A percentile compares a stretch with the other conserved stretches of the same genome.
Conservation (phyloP, 2,797 vertebrate genomes). For the Pelodytes ibericus region DNA sequence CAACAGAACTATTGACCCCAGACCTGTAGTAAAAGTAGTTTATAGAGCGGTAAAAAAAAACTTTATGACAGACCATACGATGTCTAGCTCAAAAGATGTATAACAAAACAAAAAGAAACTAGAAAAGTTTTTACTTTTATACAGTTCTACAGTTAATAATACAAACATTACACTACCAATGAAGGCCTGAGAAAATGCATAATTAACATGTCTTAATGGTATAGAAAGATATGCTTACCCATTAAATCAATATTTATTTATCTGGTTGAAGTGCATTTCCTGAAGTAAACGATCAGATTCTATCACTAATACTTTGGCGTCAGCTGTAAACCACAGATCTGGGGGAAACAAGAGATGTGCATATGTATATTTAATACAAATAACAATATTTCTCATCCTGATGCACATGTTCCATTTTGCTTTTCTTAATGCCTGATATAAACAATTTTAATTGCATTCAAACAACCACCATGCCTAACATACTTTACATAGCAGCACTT, state of each 20-base stretch:
- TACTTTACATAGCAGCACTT: no score
- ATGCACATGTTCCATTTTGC: background rate
- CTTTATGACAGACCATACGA: background rate
- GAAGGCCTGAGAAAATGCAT: slow-evolving; percentile 30
- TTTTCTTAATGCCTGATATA: background rate
- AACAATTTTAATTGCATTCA: background rate
- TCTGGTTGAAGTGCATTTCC: slow-evolving; percentile 55
- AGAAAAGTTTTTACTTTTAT: background rate
- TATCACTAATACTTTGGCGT: slow-evolving; percentile 50
- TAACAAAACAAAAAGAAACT: background rate
- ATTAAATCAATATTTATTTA: slow-evolving; percentile 58
- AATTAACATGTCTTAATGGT: slow-evolving; percentile 50
- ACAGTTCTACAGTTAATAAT: background rate
- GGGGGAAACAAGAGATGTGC: slow-evolving; percentile 17
- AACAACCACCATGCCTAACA: background rate
- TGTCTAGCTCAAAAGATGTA: background rate
- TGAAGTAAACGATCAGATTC: slow-evolving; percentile 52
- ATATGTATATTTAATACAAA: slow-evolving; percentile 22
- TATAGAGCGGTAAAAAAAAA: background rate
- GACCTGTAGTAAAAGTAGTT: background rate
- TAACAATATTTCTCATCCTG: background rate
- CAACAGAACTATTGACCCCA: background rate
- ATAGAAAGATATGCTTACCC: slow-evolving; percentile 46
- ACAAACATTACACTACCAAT: background rate
- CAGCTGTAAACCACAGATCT: slow-evolving; percentile 53